Percentiles rank a stretch among this genome's conserved stretches.
Evolutionary conservation across 2,113 vertebrate species (phyloP).

Genomic region (Nymphicus hollandicus): DNA sequence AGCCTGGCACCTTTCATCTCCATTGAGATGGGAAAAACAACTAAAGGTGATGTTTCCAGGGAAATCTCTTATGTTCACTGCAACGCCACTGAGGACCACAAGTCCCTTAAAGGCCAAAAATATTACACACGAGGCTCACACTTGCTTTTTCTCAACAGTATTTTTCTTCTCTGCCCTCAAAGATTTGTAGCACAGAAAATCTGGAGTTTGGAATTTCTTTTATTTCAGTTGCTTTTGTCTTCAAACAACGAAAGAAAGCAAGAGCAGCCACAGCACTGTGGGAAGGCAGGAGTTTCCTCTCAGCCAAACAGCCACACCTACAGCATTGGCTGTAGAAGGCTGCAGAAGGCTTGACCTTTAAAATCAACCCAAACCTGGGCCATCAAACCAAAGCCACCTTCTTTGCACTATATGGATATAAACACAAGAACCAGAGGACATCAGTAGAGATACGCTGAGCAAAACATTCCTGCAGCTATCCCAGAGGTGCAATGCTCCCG

Average conservation of each 20-base stretch:
- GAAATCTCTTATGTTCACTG: not conserved
- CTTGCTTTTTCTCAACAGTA: not conserved
- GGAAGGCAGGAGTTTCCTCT: not conserved
- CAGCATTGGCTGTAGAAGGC: no score
- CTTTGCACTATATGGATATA: not conserved
- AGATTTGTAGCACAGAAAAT: not conserved
- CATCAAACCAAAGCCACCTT: accelerated
- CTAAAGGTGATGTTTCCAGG: not conserved
- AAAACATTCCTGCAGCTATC: not conserved
- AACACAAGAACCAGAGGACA: not conserved
- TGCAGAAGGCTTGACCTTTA: not conserved
- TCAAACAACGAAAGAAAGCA: not conserved
- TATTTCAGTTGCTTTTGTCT: not conserved
- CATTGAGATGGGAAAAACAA: not conserved
- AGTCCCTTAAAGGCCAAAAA: not conserved
- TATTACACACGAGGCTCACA: not conserved
- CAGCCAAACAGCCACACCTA: not conserved
- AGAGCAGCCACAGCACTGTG: not conserved
- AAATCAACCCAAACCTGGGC: not conserved
- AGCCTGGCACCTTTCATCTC: not conserved
- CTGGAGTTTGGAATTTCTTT: not conserved
- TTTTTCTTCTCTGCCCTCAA: not conserved
- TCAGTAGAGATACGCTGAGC: not conserved
- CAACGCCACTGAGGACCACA: not conserved
- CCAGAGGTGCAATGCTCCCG: not conserved